Percentiles rank a stretch among this genome's conserved stretches.
Evolutionary conservation across 2,888 invertebrate genomes (phyloP).

Genomic region (Drosophila nr. medialis): DNA sequence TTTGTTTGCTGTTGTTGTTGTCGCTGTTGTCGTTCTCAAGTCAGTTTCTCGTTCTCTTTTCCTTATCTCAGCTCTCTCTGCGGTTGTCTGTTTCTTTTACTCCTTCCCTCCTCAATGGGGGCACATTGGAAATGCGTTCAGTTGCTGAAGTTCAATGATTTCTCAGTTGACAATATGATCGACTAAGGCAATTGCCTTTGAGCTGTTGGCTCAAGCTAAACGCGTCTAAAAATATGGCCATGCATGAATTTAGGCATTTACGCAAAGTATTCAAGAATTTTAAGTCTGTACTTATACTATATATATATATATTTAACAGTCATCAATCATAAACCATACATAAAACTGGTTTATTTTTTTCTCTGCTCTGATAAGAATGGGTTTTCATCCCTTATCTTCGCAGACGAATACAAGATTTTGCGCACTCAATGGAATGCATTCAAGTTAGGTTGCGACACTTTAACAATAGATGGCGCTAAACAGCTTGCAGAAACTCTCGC

Average conservation of each 20-base stretch:
- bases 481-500: constrained; percentile 46
- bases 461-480: constrained; percentile 67
- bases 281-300: not conserved
- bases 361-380: constrained; percentile 55
- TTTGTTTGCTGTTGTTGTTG: constrained; percentile 22
- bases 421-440: constrained; percentile 45
- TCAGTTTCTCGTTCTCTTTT: constrained; percentile 50
- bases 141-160: constrained; percentile 61
- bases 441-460: constrained; percentile 24
- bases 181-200: constrained; percentile 1
- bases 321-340: not conserved
- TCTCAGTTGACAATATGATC: constrained; percentile 22
- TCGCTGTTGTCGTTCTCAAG: constrained; percentile 36
- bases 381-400: constrained; percentile 35
- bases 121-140: constrained; percentile 38
- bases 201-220: not conserved
- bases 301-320: no score
- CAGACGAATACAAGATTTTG: constrained; percentile 41
- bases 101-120: not conserved
- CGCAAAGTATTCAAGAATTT: not conserved
- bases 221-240: not conserved
- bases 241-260: accelerated
- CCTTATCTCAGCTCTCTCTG: constrained; percentile 43
- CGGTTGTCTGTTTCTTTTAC: constrained; percentile 10
- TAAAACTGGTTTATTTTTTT: not conserved